A percentile compares a stretch with the other conserved stretches of the same genome.
Evolutionary conservation across 2,113 vertebrate species (phyloP).

Genomic region (Eurypyga helias): DNA sequence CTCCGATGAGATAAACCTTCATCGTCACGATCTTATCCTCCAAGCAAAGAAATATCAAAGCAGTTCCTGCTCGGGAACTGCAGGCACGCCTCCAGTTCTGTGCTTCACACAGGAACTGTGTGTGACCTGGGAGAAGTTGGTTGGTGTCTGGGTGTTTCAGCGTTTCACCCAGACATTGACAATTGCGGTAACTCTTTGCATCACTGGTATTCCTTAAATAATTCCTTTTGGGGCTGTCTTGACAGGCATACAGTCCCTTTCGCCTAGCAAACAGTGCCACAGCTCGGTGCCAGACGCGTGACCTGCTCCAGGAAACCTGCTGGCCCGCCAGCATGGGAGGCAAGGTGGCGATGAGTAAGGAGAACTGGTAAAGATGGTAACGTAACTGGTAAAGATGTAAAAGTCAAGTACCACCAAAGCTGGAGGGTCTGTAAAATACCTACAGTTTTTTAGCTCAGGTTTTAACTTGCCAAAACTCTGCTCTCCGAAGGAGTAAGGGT

Average conservation of each 20-base stretch:
- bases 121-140: accelerated
- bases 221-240: not conserved
- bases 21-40: not conserved
- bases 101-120: not conserved
- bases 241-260: not conserved
- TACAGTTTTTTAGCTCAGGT: not conserved
- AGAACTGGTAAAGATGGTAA: not conserved
- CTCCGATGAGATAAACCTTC: not conserved
- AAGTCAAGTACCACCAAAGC: not conserved
- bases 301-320: conserved; percentile 30
- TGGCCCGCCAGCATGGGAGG: not conserved
- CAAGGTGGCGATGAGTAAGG: not conserved
- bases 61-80: not conserved
- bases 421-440: not conserved
- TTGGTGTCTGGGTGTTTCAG: not conserved
- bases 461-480: not conserved
- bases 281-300: not conserved
- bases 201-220: not conserved
- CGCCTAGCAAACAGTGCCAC: not conserved
- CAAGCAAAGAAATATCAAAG: not conserved
- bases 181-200: not conserved
- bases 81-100: not conserved
- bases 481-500: not conserved
- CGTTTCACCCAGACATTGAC: not conserved
- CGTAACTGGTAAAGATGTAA: not conserved